Evolutionary conservation across 2,888 invertebrate genomes (phyloP), one percentile per base, ranked within the genome.

Genomic region (Mesorhabditis spiculigera): DNA sequence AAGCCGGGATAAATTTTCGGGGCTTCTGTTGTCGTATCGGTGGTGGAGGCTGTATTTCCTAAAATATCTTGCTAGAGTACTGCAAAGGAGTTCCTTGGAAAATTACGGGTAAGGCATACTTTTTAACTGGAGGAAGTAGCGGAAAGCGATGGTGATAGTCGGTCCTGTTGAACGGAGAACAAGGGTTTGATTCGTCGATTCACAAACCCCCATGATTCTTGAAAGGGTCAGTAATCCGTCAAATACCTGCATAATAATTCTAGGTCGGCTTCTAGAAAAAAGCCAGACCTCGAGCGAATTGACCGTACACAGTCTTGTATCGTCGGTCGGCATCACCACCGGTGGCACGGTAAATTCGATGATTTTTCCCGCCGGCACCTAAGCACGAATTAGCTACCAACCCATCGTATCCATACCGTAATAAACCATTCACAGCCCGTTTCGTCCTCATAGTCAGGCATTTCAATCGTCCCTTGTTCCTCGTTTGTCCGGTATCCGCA

Each of bases 321-420:
- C 74, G 16, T 66, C 72, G 41, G 80, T 73, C 16, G 72, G 71
- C 75, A 82, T 72, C 8, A 69, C 63, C 10, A 82, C 50, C 6
- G 73, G 65, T 42, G 79, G 78, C 42, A 83, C 69, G 13, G 71
- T 75, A 5, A 83, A 43, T 63, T 84, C 76, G 42, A 83, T 71
- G 10, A 78, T 74, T 65, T 79, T 73, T 45, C 61, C 69, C 1
- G n/a, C 64, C 8, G 16, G n/a, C n/a, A 16, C n/a, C 41, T 41
- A 10, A n/a, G 10, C 58, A 16, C 13, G n/a, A 8, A 13, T 41
- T 63, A n/a, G 8, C 28, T 63, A 8, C 2, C 28, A 2, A n/a
- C n/a, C 28, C 16, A 8, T 63, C n/a, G n/a, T 2, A 50, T 50
- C 10, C 58, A 50, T 13, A 50, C 58, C n/a, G 8, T 10, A 65